A percentile compares a stretch with the other conserved stretches of the same genome.
Conservation (phyloP, 2,113 vertebrate genomes). For the Mohoua ochrocephala region DNA sequence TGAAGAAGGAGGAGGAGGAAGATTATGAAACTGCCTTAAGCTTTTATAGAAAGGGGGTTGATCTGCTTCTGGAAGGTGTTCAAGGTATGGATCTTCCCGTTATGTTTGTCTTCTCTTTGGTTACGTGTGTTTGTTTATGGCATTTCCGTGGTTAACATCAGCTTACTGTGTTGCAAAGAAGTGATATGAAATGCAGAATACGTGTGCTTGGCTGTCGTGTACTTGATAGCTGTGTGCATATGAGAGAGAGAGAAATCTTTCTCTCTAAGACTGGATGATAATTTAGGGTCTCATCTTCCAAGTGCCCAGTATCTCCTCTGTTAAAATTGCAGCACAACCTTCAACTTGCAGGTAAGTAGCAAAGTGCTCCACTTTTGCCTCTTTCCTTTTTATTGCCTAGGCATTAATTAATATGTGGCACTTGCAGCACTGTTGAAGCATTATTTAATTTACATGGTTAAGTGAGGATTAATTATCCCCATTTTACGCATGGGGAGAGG, state of each 20-base stretch:
- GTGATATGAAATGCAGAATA: not conserved
- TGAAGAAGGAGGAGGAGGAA: constrained; percentile 88
- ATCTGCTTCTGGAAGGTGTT: constrained; percentile 93
- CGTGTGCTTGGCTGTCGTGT: not conserved
- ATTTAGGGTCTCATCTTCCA: not conserved
- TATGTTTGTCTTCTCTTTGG: not conserved
- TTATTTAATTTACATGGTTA: constrained; percentile 65
- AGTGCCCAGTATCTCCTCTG: not conserved
- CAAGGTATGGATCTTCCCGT: constrained; percentile 80
- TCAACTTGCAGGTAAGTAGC: constrained; percentile 15
- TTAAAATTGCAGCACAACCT: not conserved
- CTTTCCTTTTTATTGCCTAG: constrained; percentile 26
- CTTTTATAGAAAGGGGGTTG: constrained; percentile 90
- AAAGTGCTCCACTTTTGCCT: constrained; percentile 18
- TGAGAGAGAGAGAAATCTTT: not conserved
- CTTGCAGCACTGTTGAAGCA: constrained; percentile 49
- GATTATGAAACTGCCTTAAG: constrained; percentile 88
- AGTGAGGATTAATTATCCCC: constrained; percentile 61
- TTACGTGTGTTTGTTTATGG: not conserved
- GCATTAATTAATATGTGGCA: constrained; percentile 50
- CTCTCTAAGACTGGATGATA: not conserved
- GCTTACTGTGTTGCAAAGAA: not conserved
- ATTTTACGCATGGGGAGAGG: constrained; percentile 59
- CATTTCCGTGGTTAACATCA: not conserved
- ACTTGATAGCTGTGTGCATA: not conserved